These are phyloP conservation scores for Bradypodion ventrale DNA, from an alignment of 2,797 vertebrate species.

Conservation along the genomic window DNA sequence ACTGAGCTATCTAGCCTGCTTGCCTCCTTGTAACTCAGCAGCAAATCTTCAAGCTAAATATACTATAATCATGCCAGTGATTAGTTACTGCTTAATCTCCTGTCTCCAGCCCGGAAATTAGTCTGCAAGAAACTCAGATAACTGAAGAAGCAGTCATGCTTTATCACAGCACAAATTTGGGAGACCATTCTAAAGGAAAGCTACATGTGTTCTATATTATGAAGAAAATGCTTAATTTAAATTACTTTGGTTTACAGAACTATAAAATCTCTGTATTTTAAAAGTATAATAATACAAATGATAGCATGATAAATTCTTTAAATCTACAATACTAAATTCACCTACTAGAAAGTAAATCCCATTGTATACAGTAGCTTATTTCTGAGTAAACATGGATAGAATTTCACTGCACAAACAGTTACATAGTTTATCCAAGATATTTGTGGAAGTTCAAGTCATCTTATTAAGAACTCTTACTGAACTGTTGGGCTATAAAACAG, in stretches of 20 bases:
- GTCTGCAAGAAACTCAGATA: slow-evolving; percentile 67
- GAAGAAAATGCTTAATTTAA: slow-evolving; percentile 44
- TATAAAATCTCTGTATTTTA: slow-evolving; percentile 36
- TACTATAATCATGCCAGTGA: slow-evolving; percentile 66
- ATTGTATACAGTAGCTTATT: background rate
- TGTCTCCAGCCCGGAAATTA: slow-evolving; percentile 72
- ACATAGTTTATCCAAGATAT: slow-evolving; percentile 30
- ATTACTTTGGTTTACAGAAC: slow-evolving; percentile 53
- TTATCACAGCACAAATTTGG: slow-evolving; percentile 63
- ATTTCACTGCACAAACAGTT: slow-evolving; percentile 2
- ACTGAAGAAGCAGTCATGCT: slow-evolving; percentile 66
- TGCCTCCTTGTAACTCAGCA: slow-evolving; percentile 59
- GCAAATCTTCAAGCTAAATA: slow-evolving; percentile 63
- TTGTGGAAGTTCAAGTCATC: slow-evolving; percentile 22
- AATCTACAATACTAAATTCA: background rate
- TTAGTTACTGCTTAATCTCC: slow-evolving; percentile 63
- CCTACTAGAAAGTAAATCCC: background rate
- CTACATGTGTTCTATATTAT: slow-evolving; percentile 57
- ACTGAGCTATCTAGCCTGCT: no score
- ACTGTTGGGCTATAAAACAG: slow-evolving; percentile 22
- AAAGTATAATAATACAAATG: slow-evolving; percentile 30
- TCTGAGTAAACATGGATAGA: background rate
- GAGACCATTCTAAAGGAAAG: slow-evolving; percentile 61
- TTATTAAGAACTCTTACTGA: slow-evolving; percentile 26
- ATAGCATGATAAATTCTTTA: background rate